These are phyloP conservation scores for Luehdorfia chinensis DNA, from an alignment of 1,140 invertebrate genomes.

Conservation along the genomic window DNA sequence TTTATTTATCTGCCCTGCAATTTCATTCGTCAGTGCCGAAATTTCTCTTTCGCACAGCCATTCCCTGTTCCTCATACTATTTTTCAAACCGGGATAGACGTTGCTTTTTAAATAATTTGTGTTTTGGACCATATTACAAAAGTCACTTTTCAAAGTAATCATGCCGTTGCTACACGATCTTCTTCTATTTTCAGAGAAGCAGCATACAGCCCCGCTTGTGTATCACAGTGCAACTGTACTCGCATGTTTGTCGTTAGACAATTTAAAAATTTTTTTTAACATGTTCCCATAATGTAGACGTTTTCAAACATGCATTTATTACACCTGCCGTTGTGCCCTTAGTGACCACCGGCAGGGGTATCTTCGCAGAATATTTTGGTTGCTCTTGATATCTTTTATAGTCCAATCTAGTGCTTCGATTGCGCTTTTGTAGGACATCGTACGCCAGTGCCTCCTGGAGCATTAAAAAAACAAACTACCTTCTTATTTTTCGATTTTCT, in stretches of 20 bases:
- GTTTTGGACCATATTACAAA: slow-evolving; percentile 37
- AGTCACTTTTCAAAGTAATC: slow-evolving; percentile 30
- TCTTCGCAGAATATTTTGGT: slow-evolving; percentile 25
- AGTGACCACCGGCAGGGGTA: slow-evolving; percentile 61
- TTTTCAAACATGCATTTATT: slow-evolving; percentile 55
- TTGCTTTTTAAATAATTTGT: slow-evolving; percentile 24
- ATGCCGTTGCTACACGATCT: slow-evolving; percentile 27
- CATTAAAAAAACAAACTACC: slow-evolving; percentile 32
- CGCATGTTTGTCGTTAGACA: slow-evolving; percentile 32
- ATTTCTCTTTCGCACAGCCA: slow-evolving; percentile 39
- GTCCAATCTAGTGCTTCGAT: slow-evolving; percentile 55
- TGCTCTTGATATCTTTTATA: no score
- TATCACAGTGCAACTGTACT: slow-evolving; percentile 32
- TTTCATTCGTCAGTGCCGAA: slow-evolving; percentile 32
- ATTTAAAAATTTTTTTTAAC: slow-evolving; percentile 19
- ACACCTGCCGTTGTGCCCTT: slow-evolving; percentile 63
- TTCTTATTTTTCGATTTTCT: slow-evolving; percentile 19
- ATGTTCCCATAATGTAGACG: slow-evolving; percentile 39
- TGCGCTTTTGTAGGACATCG: slow-evolving; percentile 45
- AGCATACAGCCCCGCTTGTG: slow-evolving; percentile 28
- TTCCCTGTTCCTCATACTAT: slow-evolving; percentile 26
- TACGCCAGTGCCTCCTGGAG: slow-evolving; percentile 37
- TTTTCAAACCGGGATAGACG: slow-evolving; percentile 25
- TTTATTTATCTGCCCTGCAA: slow-evolving; percentile 24
- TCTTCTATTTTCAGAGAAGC: slow-evolving; percentile 34